phyloP scores from a whole-genome alignment of 2,888 invertebrate species.

The Neria commutata region DNA sequence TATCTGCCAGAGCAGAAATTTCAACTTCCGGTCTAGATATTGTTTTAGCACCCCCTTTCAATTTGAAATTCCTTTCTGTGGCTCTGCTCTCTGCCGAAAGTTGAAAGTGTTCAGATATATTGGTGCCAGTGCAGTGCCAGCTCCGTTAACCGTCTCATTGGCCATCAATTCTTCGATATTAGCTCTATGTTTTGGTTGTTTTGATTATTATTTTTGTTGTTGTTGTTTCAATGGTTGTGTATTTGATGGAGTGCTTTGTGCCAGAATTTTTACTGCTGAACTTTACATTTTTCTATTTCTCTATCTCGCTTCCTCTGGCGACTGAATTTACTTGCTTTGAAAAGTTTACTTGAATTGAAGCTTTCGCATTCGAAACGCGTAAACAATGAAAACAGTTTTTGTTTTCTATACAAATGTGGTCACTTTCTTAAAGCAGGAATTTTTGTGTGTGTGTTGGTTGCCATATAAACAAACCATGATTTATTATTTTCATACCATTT shows the following conservation, averaged over 20 bases:
- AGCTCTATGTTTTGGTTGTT: not conserved
- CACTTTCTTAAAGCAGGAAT: too few species aligned
- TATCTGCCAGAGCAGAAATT: too few species aligned
- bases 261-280: slow-evolving; percentile 39
- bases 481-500: slow-evolving; percentile 24
- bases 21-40: too few species aligned
- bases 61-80: too few species aligned
- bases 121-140: not conserved
- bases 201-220: slow-evolving; percentile 9
- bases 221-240: not conserved
- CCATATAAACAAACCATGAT: slow-evolving; percentile 1
- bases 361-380: slow-evolving; percentile 42
- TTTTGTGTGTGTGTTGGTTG: not conserved
- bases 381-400: slow-evolving; percentile 47
- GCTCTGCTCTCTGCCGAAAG: not conserved
- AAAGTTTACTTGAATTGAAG: too few species aligned
- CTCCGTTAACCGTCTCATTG: slow-evolving; percentile 1
- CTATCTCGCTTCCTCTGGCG: not conserved
- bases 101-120: not conserved
- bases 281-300: slow-evolving; percentile 12
- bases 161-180: not conserved
- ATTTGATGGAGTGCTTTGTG: slow-evolving; percentile 50
- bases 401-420: slow-evolving; percentile 18
- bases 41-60: too few species aligned
- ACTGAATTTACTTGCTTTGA: too few species aligned